Conservation (phyloP, 1,140 invertebrate genomes). For the Asbolus verrucosus region DNA sequence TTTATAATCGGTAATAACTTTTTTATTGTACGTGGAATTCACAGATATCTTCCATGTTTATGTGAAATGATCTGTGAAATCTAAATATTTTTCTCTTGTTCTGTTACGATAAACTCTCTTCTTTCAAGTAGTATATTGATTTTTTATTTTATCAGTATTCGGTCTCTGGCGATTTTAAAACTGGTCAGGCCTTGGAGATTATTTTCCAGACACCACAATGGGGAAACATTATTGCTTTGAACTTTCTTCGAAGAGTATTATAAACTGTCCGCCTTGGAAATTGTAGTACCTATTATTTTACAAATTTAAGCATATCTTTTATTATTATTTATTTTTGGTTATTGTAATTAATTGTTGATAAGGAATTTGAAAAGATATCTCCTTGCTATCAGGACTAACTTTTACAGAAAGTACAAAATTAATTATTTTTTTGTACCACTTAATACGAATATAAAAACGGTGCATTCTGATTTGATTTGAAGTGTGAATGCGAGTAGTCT, state of each 20-base stretch:
- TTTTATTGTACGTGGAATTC: neutral
- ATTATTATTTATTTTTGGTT: too few species aligned
- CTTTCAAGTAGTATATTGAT: constrained; percentile 7
- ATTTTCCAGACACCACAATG: constrained; percentile 1
- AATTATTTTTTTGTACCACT: too few species aligned
- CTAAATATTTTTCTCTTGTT: constrained; percentile 13
- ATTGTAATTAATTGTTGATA: too few species aligned
- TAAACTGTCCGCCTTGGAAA: too few species aligned
- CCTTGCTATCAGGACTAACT: too few species aligned
- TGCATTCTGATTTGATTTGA: too few species aligned
- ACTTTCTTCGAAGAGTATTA: neutral
- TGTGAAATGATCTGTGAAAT: constrained; percentile 2
- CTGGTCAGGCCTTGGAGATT: constrained; percentile 6
- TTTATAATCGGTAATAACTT: neutral
- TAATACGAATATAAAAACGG: too few species aligned
- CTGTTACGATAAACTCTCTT: constrained; percentile 1
- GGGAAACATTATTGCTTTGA: neutral
- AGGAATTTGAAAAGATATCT: too few species aligned
- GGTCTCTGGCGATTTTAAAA: constrained; percentile 9
- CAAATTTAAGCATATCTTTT: too few species aligned
- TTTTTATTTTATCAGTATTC: constrained; percentile 10
- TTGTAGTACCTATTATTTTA: too few species aligned
- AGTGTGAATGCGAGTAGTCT: too few species aligned
- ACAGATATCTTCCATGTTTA: neutral
- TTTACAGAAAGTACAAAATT: neutral